phyloP scores from a whole-genome alignment of 2,113 vertebrate species.

The Tyrannus savana region DNA sequence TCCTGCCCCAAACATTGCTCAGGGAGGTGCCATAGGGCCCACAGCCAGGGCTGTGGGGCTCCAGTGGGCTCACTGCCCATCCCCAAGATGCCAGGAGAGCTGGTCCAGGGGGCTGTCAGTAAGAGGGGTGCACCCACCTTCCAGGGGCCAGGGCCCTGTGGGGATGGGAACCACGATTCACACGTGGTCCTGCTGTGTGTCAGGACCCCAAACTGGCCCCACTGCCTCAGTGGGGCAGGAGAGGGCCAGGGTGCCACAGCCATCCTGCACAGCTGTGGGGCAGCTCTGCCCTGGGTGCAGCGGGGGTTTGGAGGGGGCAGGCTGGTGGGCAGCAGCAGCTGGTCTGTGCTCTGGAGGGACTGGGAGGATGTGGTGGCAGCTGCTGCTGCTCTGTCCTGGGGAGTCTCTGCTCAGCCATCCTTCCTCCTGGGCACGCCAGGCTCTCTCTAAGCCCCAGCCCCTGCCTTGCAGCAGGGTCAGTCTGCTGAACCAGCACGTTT shows the following conservation, averaged over 20 bases:
- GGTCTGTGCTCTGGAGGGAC: background rate
- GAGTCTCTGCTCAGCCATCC: background rate
- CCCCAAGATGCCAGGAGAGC: background rate
- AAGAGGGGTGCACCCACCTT: background rate
- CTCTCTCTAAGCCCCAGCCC: background rate
- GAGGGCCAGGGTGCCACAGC: too few species aligned
- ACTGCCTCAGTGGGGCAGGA: background rate
- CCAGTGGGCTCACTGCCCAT: background rate
- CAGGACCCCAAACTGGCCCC: background rate
- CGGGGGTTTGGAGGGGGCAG: background rate
- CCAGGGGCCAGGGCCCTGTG: rapidly evolving
- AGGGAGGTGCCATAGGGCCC: background rate
- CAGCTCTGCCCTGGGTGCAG: background rate
- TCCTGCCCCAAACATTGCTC: background rate
- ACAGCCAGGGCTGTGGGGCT: background rate
- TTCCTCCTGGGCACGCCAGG: background rate
- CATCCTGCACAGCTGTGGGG: background rate
- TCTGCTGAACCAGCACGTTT: background rate
- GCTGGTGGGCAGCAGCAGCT: background rate
- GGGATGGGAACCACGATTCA: rapidly evolving
- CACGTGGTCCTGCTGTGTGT: rapidly evolving
- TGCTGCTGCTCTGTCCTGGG: background rate
- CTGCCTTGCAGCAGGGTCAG: background rate
- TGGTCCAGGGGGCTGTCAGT: background rate
- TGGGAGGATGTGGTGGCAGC: background rate